Base-by-base conservation (phyloP, 2,113 vertebrate species). In the Psittacara wagleri region DNA sequence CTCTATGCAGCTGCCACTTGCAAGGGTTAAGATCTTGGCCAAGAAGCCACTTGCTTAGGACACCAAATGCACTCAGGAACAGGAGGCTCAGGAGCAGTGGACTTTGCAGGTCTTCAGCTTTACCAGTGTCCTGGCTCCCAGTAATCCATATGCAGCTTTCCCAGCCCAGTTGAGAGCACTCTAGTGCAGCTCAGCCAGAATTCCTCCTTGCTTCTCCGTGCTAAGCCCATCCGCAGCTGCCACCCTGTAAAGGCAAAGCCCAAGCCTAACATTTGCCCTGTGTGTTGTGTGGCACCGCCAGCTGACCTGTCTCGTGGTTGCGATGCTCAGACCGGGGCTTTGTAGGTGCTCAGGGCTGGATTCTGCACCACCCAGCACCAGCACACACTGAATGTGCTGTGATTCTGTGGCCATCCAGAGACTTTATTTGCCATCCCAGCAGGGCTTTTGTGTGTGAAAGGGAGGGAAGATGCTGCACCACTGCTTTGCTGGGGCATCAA, bases 1-100 rank as follows among this genome's bases (percentile, higher is more conserved):
- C 41, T 70, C 67, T 11, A 4, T 4, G 13, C 5, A 11, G 66
- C 19, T 4, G 9, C 78, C 7, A 22, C 39, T 59, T 29, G 23
- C 51, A 8, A 18, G 25, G 54, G 49, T 39, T 33, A 68, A 59
- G 61, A 24, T 67, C 31, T 24, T 17, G 27, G 62, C 61, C 17
- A 7, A 33, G 48, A 18, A 61, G 24, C 62, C 3, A 0, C 24
- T 68, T 9, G 52, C n/a, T 77, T 9, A 66, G n/a, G n/a, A 10
- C 33, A 4, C 46, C 39, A 17, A 44, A 59, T 22, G 33, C 89
- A 0, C 17, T 37, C 0, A 1, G 78, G 72, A 16, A 25, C 0
- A 1, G 10, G 44, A 46, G 39, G 61, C 9, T 51, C 0, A 59
- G 74, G 70, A 82, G 43, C 2, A 0, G 15, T 13, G 52, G 31